A percentile compares a stretch with the other conserved stretches of the same genome.
Conservation (phyloP, 2,888 invertebrate genomes). For the Phyllotreta striolata region DNA sequence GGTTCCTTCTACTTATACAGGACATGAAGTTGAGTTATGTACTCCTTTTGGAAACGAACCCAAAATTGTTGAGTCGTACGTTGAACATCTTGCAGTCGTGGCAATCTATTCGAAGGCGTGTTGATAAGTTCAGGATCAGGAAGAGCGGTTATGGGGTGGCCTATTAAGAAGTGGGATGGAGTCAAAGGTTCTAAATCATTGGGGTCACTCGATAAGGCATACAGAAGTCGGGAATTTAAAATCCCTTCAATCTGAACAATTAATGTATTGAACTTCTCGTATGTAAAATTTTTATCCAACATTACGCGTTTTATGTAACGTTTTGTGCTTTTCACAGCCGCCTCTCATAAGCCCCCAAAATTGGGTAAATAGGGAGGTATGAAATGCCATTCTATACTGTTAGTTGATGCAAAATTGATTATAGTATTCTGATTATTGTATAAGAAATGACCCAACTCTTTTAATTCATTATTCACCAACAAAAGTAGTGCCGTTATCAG, state of each 20-base stretch:
- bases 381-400: constrained; percentile 32
- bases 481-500: background rate
- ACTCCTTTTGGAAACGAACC: no score
- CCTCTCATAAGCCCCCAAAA: constrained; percentile 41
- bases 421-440: constrained; percentile 5
- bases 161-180: constrained; percentile 35
- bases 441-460: background rate
- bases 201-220: constrained; percentile 27
- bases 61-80: no score
- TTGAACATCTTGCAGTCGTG: no score
- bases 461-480: constrained; percentile 9
- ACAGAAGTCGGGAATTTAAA: constrained; percentile 28
- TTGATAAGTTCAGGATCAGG: constrained; percentile 27
- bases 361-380: constrained; percentile 42
- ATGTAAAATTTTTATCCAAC: constrained; percentile 27
- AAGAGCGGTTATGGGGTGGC: constrained; percentile 21
- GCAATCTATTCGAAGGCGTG: no score
- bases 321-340: constrained; percentile 38
- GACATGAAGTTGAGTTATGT: no score
- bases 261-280: constrained; percentile 23
- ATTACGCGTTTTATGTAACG: constrained; percentile 37
- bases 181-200: constrained; percentile 30
- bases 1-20: no score
- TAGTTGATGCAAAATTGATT: constrained; percentile 2
- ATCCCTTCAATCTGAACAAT: constrained; percentile 29